phyloP scores from a whole-genome alignment of 2,888 invertebrate genomes.

The Leptinotarsa peninsularis region DNA sequence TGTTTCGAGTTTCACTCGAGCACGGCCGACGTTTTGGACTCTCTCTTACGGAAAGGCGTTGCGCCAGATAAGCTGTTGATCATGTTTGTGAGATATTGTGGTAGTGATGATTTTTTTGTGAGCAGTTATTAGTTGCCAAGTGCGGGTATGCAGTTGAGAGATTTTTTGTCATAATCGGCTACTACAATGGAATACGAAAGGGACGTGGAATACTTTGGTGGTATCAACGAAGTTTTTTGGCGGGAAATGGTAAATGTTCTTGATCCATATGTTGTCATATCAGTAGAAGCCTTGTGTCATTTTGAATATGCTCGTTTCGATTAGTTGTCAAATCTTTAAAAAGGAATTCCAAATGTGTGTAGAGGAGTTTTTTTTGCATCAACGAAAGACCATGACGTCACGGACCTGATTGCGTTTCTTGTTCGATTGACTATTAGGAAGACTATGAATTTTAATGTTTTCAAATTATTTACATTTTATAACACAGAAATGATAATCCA shows the following conservation, averaged over 20 bases:
- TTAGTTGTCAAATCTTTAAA: too few relatives aligned
- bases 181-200: slow-evolving; percentile 1
- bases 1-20: slow-evolving; percentile 26
- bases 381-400: too few relatives aligned
- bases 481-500: too few relatives aligned
- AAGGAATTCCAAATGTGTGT: too few relatives aligned
- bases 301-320: too few relatives aligned
- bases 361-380: too few relatives aligned
- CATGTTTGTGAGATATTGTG: background rate
- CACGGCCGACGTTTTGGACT: slow-evolving; percentile 4
- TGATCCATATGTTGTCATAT: background rate
- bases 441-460: too few relatives aligned
- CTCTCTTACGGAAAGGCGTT: background rate
- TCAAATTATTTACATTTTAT: too few relatives aligned
- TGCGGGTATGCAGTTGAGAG: background rate
- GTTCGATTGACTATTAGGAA: too few relatives aligned
- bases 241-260: slow-evolving; percentile 24
- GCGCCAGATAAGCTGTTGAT: slow-evolving; percentile 9
- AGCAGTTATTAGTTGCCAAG: background rate
- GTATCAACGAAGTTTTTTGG: slow-evolving; percentile 4
- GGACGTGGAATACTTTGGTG: background rate
- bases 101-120: background rate
- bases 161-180: background rate
- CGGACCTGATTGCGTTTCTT: too few relatives aligned
- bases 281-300: too few relatives aligned